These are phyloP conservation scores for Gymnocephalus cernua DNA, from an alignment of 2,113 vertebrate species.

Conservation along the genomic window DNA sequence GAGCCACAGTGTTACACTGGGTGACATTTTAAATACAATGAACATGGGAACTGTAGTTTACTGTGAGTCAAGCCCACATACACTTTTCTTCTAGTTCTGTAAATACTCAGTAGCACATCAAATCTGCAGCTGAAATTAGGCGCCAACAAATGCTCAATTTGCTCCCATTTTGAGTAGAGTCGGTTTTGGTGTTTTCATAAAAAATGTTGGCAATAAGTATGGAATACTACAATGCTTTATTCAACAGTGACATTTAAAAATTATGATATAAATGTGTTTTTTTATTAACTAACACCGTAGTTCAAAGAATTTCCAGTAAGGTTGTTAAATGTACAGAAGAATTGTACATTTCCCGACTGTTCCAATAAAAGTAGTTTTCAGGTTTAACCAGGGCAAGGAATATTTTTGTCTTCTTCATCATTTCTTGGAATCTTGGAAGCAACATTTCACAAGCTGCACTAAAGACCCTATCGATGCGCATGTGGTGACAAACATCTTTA, in stretches of 20 bases:
- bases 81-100: neutral
- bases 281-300: constrained; percentile 27
- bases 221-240: constrained; percentile 29
- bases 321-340: constrained; percentile 18
- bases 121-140: neutral
- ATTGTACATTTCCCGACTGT: constrained; percentile 4
- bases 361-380: neutral
- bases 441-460: neutral
- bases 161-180: neutral
- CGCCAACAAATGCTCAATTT: neutral
- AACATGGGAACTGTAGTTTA: neutral
- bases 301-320: constrained; percentile 9
- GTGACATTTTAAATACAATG: neutral
- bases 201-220: constrained; percentile 15
- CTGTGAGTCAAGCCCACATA: neutral
- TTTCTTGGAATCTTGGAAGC: neutral
- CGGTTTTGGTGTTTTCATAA: neutral
- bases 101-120: neutral
- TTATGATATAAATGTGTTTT: constrained; percentile 24
- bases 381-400: constrained; percentile 1
- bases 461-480: neutral
- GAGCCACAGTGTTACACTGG: neutral
- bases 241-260: constrained; percentile 26
- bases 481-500: constrained; percentile 2
- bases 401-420: neutral